Evolutionary conservation across 2,888 invertebrate genomes (phyloP), one percentile per base, ranked within the genome.

Genomic region (Melieria crassipennis): DNA sequence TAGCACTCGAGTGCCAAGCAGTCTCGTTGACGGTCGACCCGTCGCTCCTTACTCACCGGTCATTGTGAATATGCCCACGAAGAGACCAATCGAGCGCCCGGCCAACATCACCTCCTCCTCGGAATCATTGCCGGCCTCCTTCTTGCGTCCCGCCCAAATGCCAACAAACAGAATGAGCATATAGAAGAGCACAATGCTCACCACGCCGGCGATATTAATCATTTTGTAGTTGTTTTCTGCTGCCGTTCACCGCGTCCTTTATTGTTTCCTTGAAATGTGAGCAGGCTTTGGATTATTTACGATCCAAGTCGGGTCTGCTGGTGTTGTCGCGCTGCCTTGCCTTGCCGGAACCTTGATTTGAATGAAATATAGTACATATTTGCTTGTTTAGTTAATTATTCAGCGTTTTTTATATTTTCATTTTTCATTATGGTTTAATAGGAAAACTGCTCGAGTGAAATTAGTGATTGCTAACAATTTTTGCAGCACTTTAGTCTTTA

Each of bases 31-130:
- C 16, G 47, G 48, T 4, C 5, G 10, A n/a, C 13, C 9, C 16
- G 11, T n/a, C 4, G 16, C 55, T 47, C 56, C n/a, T 1, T 45
- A 77, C 85, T 86, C 85, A 96, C 96, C 96, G 84, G 99, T 99
- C 99, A 99, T 99, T 47, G 99, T 99, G 84, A 99, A 99, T 81
- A 98, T 96, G 63, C 99, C 99, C 71, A 99, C 98, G 84, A 99
- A 94, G 66, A 98, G 89, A 6, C 99, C 96, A 83, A 99, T 98
- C 84, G 98, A 98, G 73, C 99, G 90, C 7, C 99, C 99, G 0
- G 99, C 99, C 85, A 99, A 88, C 98, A 99, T 99, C 72, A 99
- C 97, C 88, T 99, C 98, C 88, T 98, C 99, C 85, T 96, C 96
- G 67, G 95, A 95, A 87, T 94, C 93, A 88, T 95, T 93, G 78